Conservation (phyloP, 2,888 invertebrate genomes). For the Heliconius sara region DNA sequence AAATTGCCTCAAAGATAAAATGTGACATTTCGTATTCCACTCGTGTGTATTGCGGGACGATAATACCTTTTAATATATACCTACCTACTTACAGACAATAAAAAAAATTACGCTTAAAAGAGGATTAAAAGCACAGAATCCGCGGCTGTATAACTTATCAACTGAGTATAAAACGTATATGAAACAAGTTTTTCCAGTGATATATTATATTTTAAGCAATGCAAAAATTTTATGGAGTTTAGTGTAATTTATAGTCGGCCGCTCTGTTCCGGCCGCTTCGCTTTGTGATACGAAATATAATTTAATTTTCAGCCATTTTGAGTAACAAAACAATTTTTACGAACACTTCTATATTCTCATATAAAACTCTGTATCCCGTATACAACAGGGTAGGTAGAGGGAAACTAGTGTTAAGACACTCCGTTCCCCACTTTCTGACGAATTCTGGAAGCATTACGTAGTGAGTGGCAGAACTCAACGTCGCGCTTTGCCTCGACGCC, state of each 20-base stretch:
- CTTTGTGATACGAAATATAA: constrained; percentile 29
- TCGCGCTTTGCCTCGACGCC: too few species aligned
- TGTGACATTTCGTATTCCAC: background rate
- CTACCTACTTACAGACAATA: constrained; percentile 10
- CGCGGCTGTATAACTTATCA: constrained; percentile 23
- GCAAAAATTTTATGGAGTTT: constrained; percentile 37
- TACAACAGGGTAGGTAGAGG: too few species aligned
- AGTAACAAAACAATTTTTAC: background rate
- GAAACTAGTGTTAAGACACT: too few species aligned
- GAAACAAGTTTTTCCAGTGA: constrained; percentile 31
- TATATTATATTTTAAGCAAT: constrained; percentile 42
- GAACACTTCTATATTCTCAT: constrained; percentile 5
- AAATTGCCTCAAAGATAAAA: constrained; percentile 11
- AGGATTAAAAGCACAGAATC: constrained; percentile 24
- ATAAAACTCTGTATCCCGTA: background rate
- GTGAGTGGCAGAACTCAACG: too few species aligned
- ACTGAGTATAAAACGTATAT: constrained; percentile 19
- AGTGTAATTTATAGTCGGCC: constrained; percentile 33
- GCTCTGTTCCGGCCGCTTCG: constrained; percentile 28
- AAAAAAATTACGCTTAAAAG: constrained; percentile 23
- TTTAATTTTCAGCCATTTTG: constrained; percentile 24
- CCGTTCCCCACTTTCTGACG: too few species aligned
- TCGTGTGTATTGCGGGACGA: background rate
- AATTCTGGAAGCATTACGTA: too few species aligned
- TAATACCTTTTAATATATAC: constrained; percentile 20